A percentile compares a stretch with the other conserved stretches of the same genome.
Conservation (phyloP, 2,888 invertebrate species). For the Diarsia brunnea region DNA sequence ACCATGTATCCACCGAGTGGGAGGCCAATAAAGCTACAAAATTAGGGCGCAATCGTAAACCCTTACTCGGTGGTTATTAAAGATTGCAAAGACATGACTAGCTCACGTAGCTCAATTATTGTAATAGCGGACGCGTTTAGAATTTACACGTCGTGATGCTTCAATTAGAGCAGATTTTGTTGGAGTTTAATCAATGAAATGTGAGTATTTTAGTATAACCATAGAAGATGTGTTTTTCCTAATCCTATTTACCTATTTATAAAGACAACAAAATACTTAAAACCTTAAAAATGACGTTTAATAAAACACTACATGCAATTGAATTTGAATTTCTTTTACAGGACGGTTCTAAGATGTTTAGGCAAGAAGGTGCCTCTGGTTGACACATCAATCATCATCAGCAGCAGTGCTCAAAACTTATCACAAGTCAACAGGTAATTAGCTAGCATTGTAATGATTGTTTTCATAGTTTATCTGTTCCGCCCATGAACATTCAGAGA, state of each 20-base stretch:
- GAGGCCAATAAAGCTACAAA: not conserved
- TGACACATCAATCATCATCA: conserved; percentile 94
- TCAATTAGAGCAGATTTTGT: too few species aligned
- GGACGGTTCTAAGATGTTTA: conserved; percentile 93
- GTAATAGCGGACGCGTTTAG: too few species aligned
- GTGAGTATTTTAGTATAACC: too few species aligned
- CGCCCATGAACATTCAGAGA: not conserved
- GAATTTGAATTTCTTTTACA: conserved; percentile 85
- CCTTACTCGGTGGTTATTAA: not conserved
- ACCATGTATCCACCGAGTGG: too few species aligned
- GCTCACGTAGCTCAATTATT: not conserved
- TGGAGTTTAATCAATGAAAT: too few species aligned
- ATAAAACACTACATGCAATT: not conserved
- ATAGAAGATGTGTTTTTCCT: too few species aligned
- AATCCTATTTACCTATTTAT: too few species aligned
- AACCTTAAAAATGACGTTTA: too few species aligned
- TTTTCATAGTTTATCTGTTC: too few species aligned
- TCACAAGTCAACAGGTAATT: conserved; percentile 89
- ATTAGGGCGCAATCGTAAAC: not conserved
- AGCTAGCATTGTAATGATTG: too few species aligned
- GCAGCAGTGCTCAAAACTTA: conserved; percentile 95
- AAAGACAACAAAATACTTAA: too few species aligned
- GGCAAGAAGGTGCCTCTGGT: conserved; percentile 95
- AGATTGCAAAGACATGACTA: not conserved
- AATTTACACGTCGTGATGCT: too few species aligned